Evolutionary conservation across 2,113 vertebrate species (phyloP).

Genomic region (Taxidea taxus): DNA sequence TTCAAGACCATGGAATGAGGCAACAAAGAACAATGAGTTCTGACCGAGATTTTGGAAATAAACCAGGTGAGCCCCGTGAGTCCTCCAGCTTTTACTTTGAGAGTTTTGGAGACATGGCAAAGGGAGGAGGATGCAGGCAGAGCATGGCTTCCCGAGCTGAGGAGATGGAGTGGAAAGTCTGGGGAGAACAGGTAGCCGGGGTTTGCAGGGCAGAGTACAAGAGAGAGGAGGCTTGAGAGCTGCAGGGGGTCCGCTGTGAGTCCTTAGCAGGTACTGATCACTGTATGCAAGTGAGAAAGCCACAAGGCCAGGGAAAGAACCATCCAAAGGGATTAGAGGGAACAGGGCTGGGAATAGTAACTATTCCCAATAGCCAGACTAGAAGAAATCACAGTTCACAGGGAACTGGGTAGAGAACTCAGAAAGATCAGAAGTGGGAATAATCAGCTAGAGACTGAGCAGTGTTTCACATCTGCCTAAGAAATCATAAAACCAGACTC

Average conservation of each 20-base stretch:
- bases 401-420: neutral
- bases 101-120: neutral
- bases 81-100: neutral
- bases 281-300: neutral
- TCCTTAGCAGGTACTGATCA: neutral
- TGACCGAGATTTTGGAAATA: neutral
- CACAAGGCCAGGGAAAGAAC: neutral
- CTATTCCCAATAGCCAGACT: neutral
- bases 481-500: neutral
- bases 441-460: neutral
- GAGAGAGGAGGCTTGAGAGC: neutral
- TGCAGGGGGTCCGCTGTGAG: neutral
- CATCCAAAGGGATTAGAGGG: neutral
- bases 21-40: neutral
- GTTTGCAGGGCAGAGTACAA: neutral
- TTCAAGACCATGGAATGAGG: neutral
- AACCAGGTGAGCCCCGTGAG: neutral
- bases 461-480: neutral
- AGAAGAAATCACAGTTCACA: neutral
- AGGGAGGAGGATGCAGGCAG: neutral
- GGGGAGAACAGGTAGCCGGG: neutral
- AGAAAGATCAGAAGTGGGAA: neutral
- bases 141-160: neutral
- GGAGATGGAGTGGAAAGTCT: no score
- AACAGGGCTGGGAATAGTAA: neutral